phyloP scores from a whole-genome alignment of 2,888 invertebrate genomes.

The Nasonovia ribisnigri region DNA sequence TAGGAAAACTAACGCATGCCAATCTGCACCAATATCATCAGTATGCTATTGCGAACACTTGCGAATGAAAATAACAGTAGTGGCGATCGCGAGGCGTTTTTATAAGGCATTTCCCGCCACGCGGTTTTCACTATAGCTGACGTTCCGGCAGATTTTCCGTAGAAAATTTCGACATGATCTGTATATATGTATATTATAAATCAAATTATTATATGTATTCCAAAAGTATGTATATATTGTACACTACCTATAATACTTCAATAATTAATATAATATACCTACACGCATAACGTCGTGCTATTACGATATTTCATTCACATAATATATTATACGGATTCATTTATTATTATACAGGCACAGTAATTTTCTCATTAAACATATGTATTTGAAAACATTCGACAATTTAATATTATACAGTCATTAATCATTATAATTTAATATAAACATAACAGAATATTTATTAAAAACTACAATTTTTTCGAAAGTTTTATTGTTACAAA shows the following conservation, averaged over 20 bases:
- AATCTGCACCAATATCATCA: not conserved
- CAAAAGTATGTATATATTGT: no score
- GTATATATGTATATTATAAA: not conserved
- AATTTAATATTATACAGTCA: not conserved
- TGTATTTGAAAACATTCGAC: not conserved
- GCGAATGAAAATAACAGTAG: not conserved
- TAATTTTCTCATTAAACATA: not conserved
- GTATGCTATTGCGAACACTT: not conserved
- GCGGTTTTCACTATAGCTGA: not conserved
- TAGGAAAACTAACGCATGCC: not conserved
- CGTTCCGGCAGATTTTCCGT: not conserved
- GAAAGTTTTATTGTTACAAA: not conserved
- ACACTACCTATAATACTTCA: not conserved
- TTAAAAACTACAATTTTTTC: no score
- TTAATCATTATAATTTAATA: not conserved
- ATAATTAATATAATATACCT: not conserved
- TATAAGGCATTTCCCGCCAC: conserved; percentile 20
- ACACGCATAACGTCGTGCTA: not conserved
- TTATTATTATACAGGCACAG: not conserved
- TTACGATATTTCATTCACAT: not conserved
- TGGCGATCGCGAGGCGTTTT: not conserved
- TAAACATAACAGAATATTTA: no score
- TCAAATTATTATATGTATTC: no score
- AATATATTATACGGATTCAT: not conserved
- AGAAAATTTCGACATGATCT: not conserved